These are phyloP conservation scores for Gadopsis marmoratus DNA, from an alignment of 2,797 vertebrate genomes.

Conservation along the genomic window DNA sequence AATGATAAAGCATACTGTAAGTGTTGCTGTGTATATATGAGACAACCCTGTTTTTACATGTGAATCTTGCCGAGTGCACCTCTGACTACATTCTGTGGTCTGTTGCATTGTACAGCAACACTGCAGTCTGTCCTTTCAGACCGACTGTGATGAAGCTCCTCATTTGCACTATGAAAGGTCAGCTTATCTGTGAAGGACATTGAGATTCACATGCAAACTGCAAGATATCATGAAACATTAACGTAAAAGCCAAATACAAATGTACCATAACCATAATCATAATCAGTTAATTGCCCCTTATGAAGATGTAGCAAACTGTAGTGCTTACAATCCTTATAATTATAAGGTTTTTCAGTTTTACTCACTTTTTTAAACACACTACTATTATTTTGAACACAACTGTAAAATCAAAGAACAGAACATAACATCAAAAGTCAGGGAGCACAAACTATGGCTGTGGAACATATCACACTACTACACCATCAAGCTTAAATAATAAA, in stretches of 20 bases:
- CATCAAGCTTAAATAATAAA: not conserved
- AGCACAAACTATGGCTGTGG: not conserved
- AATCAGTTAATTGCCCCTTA: not conserved
- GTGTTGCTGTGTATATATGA: not conserved
- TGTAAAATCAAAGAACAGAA: no score
- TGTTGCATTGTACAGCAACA: conserved; percentile 16
- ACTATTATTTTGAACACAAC: no score
- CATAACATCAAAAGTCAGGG: not conserved
- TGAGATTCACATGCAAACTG: conserved; percentile 29
- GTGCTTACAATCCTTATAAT: no score
- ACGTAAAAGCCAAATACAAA: conserved; percentile 5
- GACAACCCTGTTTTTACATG: not conserved
- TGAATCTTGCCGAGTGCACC: not conserved
- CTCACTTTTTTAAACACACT: no score
- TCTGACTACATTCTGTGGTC: not conserved
- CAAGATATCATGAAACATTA: not conserved
- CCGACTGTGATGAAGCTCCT: conserved; percentile 44
- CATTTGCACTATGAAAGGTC: conserved; percentile 59
- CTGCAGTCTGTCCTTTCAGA: conserved; percentile 35
- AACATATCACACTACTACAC: not conserved
- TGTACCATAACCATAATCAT: not conserved
- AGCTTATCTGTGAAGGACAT: conserved; percentile 40
- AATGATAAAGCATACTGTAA: conserved; percentile 20
- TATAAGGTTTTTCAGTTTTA: no score
- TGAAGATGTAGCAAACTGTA: not conserved